These are phyloP conservation scores for Xestia sexstrigata DNA, from an alignment of 2,888 invertebrate genomes.

Conservation along the genomic window DNA sequence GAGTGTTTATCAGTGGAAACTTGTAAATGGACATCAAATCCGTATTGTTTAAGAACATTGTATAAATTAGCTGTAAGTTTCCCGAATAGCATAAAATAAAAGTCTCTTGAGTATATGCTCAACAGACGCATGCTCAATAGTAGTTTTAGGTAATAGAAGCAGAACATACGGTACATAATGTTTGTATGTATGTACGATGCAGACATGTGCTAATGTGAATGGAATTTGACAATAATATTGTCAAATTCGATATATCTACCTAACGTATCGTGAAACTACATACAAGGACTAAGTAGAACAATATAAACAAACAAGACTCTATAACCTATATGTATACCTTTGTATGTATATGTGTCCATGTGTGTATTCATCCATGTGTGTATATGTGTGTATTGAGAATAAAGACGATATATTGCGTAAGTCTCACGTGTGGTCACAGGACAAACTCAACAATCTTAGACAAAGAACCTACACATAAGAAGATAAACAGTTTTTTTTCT, in stretches of 20 bases:
- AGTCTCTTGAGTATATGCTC: not conserved
- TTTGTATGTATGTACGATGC: not conserved
- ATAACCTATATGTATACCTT: too few relatives aligned
- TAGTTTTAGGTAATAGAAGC: not conserved
- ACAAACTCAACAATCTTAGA: not conserved
- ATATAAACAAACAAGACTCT: too few relatives aligned
- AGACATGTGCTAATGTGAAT: not conserved
- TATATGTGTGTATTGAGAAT: too few relatives aligned
- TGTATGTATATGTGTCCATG: too few relatives aligned
- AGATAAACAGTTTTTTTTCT: not conserved
- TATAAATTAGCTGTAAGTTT: too few relatives aligned
- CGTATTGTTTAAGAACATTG: too few relatives aligned
- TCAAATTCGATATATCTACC: not conserved
- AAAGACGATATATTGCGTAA: not conserved
- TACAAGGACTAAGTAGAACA: not conserved
- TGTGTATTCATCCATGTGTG: too few relatives aligned
- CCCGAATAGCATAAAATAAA: too few relatives aligned
- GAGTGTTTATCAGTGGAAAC: too few relatives aligned
- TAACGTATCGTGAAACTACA: not conserved
- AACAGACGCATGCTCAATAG: not conserved
- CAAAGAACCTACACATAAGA: not conserved
- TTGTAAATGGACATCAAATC: too few relatives aligned
- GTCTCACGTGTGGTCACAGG: not conserved
- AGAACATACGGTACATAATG: not conserved
- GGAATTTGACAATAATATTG: conserved; percentile 6